Evolutionary conservation across 2,888 invertebrate genomes (phyloP).

Genomic region (Oasisia sp.): DNA sequence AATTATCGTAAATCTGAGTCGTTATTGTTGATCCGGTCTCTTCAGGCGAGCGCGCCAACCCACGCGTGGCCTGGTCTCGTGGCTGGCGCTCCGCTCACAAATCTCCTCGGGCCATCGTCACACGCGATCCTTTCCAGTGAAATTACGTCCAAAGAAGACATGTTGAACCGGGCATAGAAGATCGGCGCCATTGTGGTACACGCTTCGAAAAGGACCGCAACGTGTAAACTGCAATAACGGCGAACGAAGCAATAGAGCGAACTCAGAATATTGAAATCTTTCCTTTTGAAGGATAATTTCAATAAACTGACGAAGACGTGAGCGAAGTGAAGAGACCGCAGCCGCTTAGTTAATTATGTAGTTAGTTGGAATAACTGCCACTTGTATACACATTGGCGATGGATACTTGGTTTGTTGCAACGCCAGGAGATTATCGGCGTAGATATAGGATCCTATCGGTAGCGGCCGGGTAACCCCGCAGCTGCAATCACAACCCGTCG

Average conservation of each 20-base stretch:
- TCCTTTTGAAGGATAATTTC: not conserved
- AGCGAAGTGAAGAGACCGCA: not conserved
- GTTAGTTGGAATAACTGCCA: not conserved
- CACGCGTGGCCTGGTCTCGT: not conserved
- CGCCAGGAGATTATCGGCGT: not conserved
- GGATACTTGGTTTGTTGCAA: not conserved
- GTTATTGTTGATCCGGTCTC: not conserved
- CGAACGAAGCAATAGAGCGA: not conserved
- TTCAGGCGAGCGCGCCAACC: not conserved
- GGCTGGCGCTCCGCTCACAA: not conserved
- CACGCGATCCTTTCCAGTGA: not conserved
- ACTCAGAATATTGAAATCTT: not conserved
- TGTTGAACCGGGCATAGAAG: not conserved
- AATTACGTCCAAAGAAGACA: not conserved
- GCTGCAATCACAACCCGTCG: not conserved
- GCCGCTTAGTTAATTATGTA: not conserved
- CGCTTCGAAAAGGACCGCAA: not conserved
- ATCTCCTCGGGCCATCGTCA: not conserved
- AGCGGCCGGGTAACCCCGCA: not conserved
- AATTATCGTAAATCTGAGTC: slow-evolving; percentile 1
- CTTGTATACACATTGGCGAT: not conserved
- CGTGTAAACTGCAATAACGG: not conserved
- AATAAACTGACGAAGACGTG: not conserved
- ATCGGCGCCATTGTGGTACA: not conserved
- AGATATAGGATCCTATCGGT: not conserved